Evolutionary conservation across 2,113 vertebrate species (phyloP).

Genomic region (Engystomops pustulosus): DNA sequence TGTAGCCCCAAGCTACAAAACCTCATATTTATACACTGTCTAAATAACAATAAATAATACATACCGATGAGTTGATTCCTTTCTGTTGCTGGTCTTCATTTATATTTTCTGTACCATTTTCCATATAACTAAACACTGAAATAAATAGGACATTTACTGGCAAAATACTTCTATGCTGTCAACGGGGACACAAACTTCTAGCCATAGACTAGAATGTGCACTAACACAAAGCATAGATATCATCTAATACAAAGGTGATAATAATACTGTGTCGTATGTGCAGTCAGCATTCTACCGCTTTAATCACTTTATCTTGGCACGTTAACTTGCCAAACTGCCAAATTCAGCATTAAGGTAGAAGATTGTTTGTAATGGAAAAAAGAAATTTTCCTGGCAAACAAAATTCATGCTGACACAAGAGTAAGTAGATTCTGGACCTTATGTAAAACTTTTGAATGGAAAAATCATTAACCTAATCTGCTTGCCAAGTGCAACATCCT

Average conservation of each 20-base stretch:
- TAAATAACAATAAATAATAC: not conserved
- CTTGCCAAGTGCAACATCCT: not conserved
- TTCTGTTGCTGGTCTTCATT: slow-evolving; percentile 80
- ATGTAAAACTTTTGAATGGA: slow-evolving; percentile 45
- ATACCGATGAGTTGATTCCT: not conserved
- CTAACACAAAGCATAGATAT: too few species aligned
- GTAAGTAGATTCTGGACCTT: not conserved
- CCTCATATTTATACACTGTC: not conserved
- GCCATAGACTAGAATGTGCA: not conserved
- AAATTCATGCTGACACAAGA: slow-evolving; percentile 2
- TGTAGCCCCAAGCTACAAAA: not conserved
- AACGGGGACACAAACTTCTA: not conserved
- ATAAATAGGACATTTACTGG: too few species aligned
- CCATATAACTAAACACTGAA: slow-evolving; percentile 88
- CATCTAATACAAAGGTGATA: not conserved
- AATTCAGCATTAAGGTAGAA: slow-evolving; percentile 24
- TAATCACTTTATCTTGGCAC: slow-evolving; percentile 32
- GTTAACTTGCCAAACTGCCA: slow-evolving; percentile 33
- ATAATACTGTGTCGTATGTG: not conserved
- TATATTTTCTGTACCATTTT: slow-evolving; percentile 86
- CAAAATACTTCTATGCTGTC: not conserved
- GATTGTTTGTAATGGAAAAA: slow-evolving; percentile 34
- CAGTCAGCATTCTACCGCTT: not conserved
- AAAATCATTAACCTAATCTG: slow-evolving; percentile 35
- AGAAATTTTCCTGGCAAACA: slow-evolving; percentile 43